Base-by-base conservation (phyloP, 2,888 invertebrate species). In the Mactromeris polynyma region DNA sequence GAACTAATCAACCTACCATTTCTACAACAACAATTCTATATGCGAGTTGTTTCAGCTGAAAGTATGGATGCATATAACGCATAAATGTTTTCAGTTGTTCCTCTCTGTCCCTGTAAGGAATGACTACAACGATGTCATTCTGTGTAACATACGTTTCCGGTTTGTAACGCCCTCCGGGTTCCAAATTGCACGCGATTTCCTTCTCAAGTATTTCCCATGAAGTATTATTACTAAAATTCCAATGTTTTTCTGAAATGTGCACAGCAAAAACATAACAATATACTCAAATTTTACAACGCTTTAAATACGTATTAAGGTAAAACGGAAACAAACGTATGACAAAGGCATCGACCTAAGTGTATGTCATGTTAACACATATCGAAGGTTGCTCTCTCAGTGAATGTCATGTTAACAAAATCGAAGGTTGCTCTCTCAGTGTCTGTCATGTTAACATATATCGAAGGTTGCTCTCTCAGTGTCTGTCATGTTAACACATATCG, bases 41-140 rank as follows among this genome's bases (percentile, higher is more conserved):
- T 19, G 51, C 9, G 2, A 81, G 31, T 33, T 36, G 19, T 36
- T 81, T 51, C 9, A 54, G 33, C 19, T 81, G 81, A 58, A 81
- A 81, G 36, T 51, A 81, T 54, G 54, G 54, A 81, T 81, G 81
- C 54, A 81, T 81, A 21, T 54, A 54, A 21, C 17, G 19, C 0
- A 81, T 51, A 54, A 81, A 81, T 54, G 36, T 46, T 81, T 81
- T 81, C 4, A 81, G 81, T 21, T 81, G 42, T 19, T 33, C 14
- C 33, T 58, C 81, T 36, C 81, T 81, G 81, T 81, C 58, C 36
- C 81, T 54, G 54, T 81, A 81, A 4, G 81, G 81, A 58, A 81
- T 21, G 31, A 81, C 36, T 36, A 81, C 31, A 21, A 54, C 81
- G 2, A 81, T 54, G 36, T 51, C 36, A 26, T 81, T 31, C 19